A percentile compares a stretch with the other conserved stretches of the same genome.
phyloP scores from a whole-genome alignment of 2,113 vertebrate genomes.

The Bos taurus region ARS-UCD2.0 NC_037340.1:5657001-5657500 shows the following conservation, averaged over 20 bases:
- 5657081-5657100: conserved; percentile 7
- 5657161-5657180: background rate
- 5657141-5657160: conserved; percentile 40
- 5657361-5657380: conserved; percentile 79
- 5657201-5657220: background rate
- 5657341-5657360: conserved; percentile 72
- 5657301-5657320: conserved; percentile 50
- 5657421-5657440: conserved; percentile 80
- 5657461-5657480: conserved; percentile 77
- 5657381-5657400: conserved; percentile 74
- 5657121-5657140: conserved; percentile 3
- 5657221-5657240: background rate
- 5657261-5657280: background rate
- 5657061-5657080: conserved; percentile 70
- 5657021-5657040: conserved; percentile 43
- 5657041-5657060: conserved; percentile 71
- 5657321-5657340: conserved; percentile 22
- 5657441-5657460: conserved; percentile 74
- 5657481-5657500: conserved; percentile 77
- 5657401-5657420: conserved; percentile 76
- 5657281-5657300: conserved; percentile 51
- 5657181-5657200: background rate
- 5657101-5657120: background rate
- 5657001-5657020: conserved; percentile 53
- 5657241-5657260: conserved; percentile 45